phyloP scores from a whole-genome alignment of 2,888 invertebrate species.

The Tachystola acroxantha region DNA sequence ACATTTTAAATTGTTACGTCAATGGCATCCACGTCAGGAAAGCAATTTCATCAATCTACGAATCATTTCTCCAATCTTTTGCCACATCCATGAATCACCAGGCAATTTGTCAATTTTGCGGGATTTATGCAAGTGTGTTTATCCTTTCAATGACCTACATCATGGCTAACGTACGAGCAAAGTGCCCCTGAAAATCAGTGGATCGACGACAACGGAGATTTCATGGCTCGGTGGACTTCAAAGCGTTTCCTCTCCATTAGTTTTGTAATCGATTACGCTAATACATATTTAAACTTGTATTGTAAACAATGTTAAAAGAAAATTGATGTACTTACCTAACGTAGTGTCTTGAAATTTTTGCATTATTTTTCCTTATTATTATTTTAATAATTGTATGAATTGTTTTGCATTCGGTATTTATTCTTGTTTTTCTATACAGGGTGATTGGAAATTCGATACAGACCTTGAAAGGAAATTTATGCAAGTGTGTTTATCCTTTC shows the following conservation, averaged over 20 bases:
- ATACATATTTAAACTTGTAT: not conserved
- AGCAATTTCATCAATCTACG: too few relatives aligned
- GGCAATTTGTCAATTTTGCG: not conserved
- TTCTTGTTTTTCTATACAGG: too few relatives aligned
- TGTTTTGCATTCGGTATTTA: too few relatives aligned
- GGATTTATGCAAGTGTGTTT: not conserved
- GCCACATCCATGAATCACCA: not conserved
- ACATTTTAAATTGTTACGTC: too few relatives aligned
- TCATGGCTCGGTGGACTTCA: slow-evolving; percentile 50
- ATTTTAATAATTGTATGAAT: too few relatives aligned
- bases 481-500: slow-evolving; percentile 2
- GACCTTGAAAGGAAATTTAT: too few relatives aligned
- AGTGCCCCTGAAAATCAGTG: slow-evolving; percentile 49
- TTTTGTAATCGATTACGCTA: slow-evolving; percentile 36
- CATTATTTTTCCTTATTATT: too few relatives aligned
- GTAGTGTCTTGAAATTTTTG: too few relatives aligned
- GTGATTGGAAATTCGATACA: too few relatives aligned
- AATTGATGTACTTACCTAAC: too few relatives aligned
- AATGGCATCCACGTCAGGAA: too few relatives aligned
- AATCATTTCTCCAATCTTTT: not conserved
- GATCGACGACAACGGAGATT: slow-evolving; percentile 41
- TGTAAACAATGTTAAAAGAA: too few relatives aligned
- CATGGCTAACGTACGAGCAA: slow-evolving; percentile 1
- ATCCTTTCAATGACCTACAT: slow-evolving; percentile 8
- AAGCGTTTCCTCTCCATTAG: slow-evolving; percentile 57